These are phyloP conservation scores for Rhinophrynus dorsalis DNA, from an alignment of 2,797 vertebrate species.

Conservation along the genomic window DNA sequence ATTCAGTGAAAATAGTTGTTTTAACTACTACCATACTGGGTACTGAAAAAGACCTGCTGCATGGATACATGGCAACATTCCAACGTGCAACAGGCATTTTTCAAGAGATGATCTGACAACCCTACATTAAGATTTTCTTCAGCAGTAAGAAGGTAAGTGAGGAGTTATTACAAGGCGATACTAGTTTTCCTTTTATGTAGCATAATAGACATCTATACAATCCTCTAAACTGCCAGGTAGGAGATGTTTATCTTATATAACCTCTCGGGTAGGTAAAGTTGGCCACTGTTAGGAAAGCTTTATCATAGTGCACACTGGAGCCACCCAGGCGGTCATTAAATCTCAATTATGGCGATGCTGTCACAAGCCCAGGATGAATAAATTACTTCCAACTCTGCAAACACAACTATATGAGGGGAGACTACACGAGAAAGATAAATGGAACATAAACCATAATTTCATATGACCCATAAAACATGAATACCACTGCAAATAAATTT, in stretches of 20 bases:
- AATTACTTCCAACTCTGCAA: neutral
- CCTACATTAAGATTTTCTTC: too few species aligned
- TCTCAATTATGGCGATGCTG: conserved; percentile 26
- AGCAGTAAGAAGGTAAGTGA: too few species aligned
- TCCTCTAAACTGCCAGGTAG: conserved; percentile 1
- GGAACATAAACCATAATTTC: conserved; percentile 7
- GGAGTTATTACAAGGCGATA: too few species aligned
- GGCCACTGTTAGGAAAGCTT: conserved; percentile 18
- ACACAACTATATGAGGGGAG: neutral
- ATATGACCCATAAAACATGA: neutral
- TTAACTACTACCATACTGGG: too few species aligned
- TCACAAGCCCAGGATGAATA: neutral
- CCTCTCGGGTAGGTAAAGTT: conserved; percentile 3
- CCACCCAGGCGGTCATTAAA: conserved; percentile 1
- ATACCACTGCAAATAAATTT: neutral
- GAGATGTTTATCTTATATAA: conserved; percentile 28
- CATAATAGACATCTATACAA: neutral
- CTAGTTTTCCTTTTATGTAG: too few species aligned
- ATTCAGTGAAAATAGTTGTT: too few species aligned
- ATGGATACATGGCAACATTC: too few species aligned
- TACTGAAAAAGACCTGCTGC: too few species aligned
- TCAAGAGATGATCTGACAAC: too few species aligned
- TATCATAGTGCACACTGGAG: conserved; percentile 12
- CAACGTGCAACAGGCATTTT: too few species aligned
- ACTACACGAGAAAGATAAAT: neutral